Base-by-base conservation (phyloP, 1,140 invertebrate genomes). In the Drosophila rhopaloa region DNA sequence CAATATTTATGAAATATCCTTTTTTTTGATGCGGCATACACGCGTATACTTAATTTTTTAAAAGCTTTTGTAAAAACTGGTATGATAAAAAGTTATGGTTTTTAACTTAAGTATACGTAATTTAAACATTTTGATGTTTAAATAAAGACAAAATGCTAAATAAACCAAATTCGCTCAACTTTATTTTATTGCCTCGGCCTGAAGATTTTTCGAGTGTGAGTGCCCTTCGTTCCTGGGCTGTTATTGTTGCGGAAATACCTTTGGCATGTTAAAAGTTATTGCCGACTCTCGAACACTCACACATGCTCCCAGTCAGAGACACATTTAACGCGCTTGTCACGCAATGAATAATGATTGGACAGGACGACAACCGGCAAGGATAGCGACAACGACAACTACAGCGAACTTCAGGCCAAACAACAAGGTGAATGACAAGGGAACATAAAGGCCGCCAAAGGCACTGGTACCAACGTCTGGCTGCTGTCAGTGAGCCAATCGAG, bases 331-430 rank as follows among this genome's bases (percentile, higher is more conserved):
- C 73, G 85, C 81, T 81, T 89, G 84, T 89, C 84, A 89, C 85
- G 84, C 84, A 84, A 90, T 89, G 85, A 89, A 89, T 89, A 89
- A 89, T 89, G 84, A 81, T 89, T 84, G 84, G 76, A 77, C 80
- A 72, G 61, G 66, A 46, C 82, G 68, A 58, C 68, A 71, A 66
- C 19, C 48, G 51, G 68, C 55, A 61, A 66, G 62, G 61, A 57
- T 65, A 44, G 2, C n/a, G 40, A 19, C 46, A 57, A 19, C 43
- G 53, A 32, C 47, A 78, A 19, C 67, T 48, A 65, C 54, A 62
- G 41, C 38, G 60, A 10, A 63, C 55, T 41, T 54, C 24, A 40
- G 38, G 38, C 38, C 53, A 13, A 32, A 54, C 55, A 43, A 41
- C 53, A 51, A 73, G 35, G 43, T 66, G 60, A 54, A 53, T 58